Base-by-base conservation (phyloP, 2,797 vertebrate species). In the Leucoraja ocellata region DNA sequence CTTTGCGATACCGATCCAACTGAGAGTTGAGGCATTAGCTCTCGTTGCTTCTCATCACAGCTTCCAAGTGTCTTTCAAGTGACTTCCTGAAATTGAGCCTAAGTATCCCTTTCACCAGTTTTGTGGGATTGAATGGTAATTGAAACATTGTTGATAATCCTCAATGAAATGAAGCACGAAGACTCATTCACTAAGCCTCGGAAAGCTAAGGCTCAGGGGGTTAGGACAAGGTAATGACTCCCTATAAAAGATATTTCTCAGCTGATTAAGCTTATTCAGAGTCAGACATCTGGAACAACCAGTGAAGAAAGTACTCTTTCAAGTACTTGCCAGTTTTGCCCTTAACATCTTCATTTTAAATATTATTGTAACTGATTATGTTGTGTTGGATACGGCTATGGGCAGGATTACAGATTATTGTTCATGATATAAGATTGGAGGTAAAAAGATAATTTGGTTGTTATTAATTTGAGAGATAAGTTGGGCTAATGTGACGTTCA, bases 241-340 rank as follows among this genome's bases (percentile, higher is more conserved):
- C 95, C 96, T 96, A 95, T 96, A 96, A 96, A 96, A 95, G 80
- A 95, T 94, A 95, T 97, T 98, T 97, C 97, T 97, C 97, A 97
- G 97, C 97, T 97, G 97, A 98, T 98, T 98, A 97, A 98, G 97
- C 97, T 98, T 97, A 98, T 97, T 98, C 96, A 97, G 96, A 96
- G 95, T 95, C 96, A 96, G 97, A 97, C 96, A 97, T 97, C 96
- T 97, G 96, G 97, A 97, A 97, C 96, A 97, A 97, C 23, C 98
- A 98, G 97, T 96, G 96, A 97, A 97, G 98, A 97, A 97, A 97
- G 96, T 96, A 97, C 96, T 96, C 65, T 92, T 91, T 76, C 21
- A 46, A 76, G 46, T 58, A 74, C 39, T 76, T n/a, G 39, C 39
- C 73, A 54, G 71, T 23, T 76, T 92, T 92, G 23, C 46, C 25